Conservation (phyloP, 2,797 vertebrate species). For the Falco rusticolus region DNA sequence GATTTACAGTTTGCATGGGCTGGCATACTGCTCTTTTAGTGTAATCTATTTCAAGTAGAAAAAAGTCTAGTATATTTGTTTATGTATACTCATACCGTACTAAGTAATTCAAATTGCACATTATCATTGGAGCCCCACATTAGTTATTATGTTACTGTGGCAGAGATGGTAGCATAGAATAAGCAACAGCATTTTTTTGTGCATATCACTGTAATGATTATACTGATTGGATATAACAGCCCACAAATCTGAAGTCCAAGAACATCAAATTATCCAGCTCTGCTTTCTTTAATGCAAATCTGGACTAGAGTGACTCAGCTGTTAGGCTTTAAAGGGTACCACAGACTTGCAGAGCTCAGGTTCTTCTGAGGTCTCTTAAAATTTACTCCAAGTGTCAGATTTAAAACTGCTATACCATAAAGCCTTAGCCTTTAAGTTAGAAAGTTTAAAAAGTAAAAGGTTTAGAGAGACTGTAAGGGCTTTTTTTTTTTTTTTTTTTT, state of each 20-base stretch:
- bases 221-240: not conserved
- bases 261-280: not conserved
- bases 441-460: conserved; percentile 25
- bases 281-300: not conserved
- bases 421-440: conserved; percentile 10
- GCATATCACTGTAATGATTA: not conserved
- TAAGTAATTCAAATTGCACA: not conserved
- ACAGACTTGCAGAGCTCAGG: not conserved
- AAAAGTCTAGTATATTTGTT: not conserved
- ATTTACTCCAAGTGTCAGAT: conserved; percentile 52
- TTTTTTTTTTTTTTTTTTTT: not conserved
- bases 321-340: not conserved
- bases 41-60: not conserved
- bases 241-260: not conserved
- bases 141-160: not conserved
- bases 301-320: not conserved
- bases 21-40: not conserved
- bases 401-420: conserved; percentile 30
- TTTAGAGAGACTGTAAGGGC: not conserved
- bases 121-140: not conserved
- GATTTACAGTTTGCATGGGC: not conserved
- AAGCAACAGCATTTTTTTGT: not conserved
- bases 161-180: not conserved
- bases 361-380: conserved; percentile 16
- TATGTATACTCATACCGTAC: not conserved